phyloP scores from a whole-genome alignment of 2,113 vertebrate genomes.

The Orientallactaga bullata region DNA sequence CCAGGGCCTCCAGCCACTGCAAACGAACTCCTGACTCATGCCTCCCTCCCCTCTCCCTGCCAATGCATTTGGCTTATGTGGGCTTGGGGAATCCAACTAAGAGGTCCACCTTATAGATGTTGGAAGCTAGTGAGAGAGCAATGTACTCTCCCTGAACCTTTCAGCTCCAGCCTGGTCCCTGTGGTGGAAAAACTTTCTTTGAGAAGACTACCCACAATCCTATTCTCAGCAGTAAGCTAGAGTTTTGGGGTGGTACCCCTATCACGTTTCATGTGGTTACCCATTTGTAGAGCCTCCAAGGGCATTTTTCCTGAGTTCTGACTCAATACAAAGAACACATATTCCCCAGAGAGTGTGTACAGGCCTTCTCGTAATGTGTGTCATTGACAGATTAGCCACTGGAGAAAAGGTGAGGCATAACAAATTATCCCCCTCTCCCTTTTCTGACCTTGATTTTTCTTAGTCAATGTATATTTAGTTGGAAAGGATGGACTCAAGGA shows the following conservation, averaged over 20 bases:
- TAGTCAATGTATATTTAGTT: neutral
- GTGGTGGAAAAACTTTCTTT: neutral
- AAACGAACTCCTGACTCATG: no score
- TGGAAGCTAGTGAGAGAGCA: no score
- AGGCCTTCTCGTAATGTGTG: neutral
- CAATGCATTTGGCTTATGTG: no score
- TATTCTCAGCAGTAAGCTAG: neutral
- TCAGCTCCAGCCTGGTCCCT: neutral
- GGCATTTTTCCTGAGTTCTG: neutral
- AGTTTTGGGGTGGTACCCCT: neutral
- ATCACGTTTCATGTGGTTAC: neutral
- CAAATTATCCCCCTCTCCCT: neutral
- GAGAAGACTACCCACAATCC: neutral
- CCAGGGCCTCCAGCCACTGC: no score
- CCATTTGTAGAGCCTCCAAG: neutral
- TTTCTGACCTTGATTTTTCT: neutral
- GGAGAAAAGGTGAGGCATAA: slow-evolving; percentile 1
- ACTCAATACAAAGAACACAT: neutral
- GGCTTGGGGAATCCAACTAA: no score
- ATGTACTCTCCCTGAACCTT: neutral
- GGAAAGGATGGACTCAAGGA: neutral
- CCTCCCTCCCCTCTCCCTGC: no score
- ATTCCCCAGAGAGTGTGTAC: neutral
- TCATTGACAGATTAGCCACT: neutral
- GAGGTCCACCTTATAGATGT: neutral